A percentile compares a stretch with the other conserved stretches of the same genome.
phyloP scores from a whole-genome alignment of 2,888 invertebrate species.

The Lomographa bimaculata region DNA sequence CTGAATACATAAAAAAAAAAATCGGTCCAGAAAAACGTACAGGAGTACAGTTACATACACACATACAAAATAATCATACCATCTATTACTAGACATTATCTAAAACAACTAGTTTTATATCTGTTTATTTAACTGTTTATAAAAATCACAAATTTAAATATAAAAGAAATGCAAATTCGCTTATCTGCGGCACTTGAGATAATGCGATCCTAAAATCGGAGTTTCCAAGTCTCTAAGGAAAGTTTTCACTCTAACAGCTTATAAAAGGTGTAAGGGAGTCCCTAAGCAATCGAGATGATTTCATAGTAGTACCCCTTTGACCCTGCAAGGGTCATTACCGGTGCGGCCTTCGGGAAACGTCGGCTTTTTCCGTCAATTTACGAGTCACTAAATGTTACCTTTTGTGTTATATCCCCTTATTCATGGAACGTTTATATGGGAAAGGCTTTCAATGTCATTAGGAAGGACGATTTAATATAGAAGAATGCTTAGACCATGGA shows the following conservation, averaged over 20 bases:
- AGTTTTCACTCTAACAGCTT: conserved; percentile 1
- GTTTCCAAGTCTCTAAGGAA: background rate
- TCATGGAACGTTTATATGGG: background rate
- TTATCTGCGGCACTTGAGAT: background rate
- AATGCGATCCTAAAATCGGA: background rate
- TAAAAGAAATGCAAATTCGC: too few species aligned
- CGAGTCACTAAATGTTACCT: conserved; percentile 20
- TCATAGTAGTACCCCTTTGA: conserved; percentile 20
- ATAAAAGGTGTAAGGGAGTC: conserved; percentile 2
- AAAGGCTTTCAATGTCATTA: background rate
- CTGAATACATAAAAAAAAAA: too few species aligned
- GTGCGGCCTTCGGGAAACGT: conserved; percentile 17
- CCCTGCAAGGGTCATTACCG: conserved; percentile 29
- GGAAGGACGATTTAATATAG: too few species aligned
- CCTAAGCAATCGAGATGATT: conserved; percentile 12
- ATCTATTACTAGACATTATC: too few species aligned
- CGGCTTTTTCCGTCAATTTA: conserved; percentile 29
- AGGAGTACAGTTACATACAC: too few species aligned
- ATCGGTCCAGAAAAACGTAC: too few species aligned
- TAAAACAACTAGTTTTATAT: too few species aligned
- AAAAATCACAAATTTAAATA: too few species aligned
- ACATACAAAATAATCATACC: too few species aligned
- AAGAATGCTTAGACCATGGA: too few species aligned
- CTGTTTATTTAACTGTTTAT: too few species aligned
- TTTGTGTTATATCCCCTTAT: conserved; percentile 10